A percentile compares a stretch with the other conserved stretches of the same genome.
Conservation (phyloP, 2,113 vertebrate species). For the Lepus europaeus region DNA sequence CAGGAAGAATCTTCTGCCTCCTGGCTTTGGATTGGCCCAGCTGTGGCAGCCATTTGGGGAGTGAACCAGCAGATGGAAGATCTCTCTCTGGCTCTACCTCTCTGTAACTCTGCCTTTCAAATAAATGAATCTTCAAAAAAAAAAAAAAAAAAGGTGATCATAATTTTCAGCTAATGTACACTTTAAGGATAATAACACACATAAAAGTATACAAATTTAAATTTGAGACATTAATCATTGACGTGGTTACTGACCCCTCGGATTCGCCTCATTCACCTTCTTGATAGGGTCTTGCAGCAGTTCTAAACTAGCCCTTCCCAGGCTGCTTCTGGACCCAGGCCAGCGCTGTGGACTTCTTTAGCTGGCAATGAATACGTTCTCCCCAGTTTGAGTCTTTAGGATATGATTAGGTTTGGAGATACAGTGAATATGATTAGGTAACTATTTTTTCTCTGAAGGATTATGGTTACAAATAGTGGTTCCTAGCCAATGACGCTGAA, state of each 20-base stretch:
- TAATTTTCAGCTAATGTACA: neutral
- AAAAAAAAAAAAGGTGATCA: neutral
- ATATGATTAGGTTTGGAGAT: constrained; percentile 71
- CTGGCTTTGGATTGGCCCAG: no score
- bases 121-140: no score
- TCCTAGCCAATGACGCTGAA: constrained; percentile 62
- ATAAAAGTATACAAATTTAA: constrained; percentile 27
- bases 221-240: neutral
- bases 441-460: constrained; percentile 77
- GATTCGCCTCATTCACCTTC: neutral
- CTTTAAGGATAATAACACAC: neutral
- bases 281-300: neutral
- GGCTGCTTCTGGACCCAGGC: constrained; percentile 50
- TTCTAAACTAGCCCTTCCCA: constrained; percentile 24
- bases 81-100: no score
- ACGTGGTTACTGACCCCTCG: neutral
- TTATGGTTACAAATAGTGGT: constrained; percentile 67
- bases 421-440: constrained; percentile 79
- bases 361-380: constrained; percentile 67
- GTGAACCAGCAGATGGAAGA: no score
- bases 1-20: no score
- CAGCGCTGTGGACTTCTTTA: constrained; percentile 17
- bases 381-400: constrained; percentile 67
- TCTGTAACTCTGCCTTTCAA: no score
- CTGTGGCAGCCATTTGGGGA: no score